Evolutionary conservation across 2,888 invertebrate species (phyloP), one percentile per base, ranked within the genome.

Genomic region (Clanis bilineata): DNA sequence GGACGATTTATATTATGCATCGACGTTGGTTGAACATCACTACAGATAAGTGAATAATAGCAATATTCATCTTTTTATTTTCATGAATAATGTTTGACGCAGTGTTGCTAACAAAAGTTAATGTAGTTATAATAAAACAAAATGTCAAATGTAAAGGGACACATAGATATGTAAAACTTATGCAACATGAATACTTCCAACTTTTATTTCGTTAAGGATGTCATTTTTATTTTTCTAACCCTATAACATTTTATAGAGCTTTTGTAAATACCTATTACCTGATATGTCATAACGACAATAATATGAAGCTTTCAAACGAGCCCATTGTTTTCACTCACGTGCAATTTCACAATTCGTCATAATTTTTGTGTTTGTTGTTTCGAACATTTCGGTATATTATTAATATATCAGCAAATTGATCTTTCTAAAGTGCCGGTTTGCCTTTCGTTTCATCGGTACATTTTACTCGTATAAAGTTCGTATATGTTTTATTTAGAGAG

Each of bases 311-410:
- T 76, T 73, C 71, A 78, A 80, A 83, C 69, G 73, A 76, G 71
- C 70, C 67, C 73, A 82, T 83, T 83, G 77, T 83, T 84, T 83
- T 83, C 82, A 81, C 82, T 83, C 82, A 80, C 84, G 84, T 79
- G 72, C 60, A 75, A 71, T 85, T 81, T 73, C 82, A 65, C 71
- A 80, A 81, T 71, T 57, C 62, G 64, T 73, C 75, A 69, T 71
- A 69, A 71, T 69, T 70, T 64, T 62, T 60, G 60, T 60, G 64
- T 62, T 64, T 63, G 56, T 59, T 64, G 64, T 66, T 70, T 64
- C 61, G 58, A 55, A 66, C 61, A 47, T 65, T 61, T 45, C 57
- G 58, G 62, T 59, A 60, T 63, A 61, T 39, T 59, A 36, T 38
- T 32, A 56, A 56, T n/a, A 59, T 47, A 57, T 57, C 43, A 43